Evolutionary conservation across 2,888 invertebrate genomes (phyloP).

Genomic region (Stenurella melanura): DNA sequence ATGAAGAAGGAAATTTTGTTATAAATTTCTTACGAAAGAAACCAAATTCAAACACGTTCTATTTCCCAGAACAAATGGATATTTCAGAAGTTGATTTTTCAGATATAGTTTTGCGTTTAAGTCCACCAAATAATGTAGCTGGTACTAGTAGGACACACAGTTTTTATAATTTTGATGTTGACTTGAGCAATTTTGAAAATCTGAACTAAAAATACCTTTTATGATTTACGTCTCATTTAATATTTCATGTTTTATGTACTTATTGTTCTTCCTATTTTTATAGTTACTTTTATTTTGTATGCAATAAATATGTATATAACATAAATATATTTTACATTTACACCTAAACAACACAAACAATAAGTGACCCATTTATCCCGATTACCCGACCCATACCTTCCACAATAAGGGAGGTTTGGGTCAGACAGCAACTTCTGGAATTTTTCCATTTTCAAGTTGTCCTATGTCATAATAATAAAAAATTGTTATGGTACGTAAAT

Average conservation of each 20-base stretch:
- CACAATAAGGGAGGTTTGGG: background rate
- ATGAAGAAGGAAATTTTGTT: background rate
- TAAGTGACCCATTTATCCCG: conserved; percentile 1
- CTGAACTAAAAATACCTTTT: background rate
- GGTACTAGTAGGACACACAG: background rate
- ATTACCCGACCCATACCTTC: background rate
- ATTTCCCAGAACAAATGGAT: no score
- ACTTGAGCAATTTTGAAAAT: background rate
- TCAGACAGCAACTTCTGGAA: background rate
- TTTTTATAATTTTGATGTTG: background rate
- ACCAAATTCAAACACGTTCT: background rate
- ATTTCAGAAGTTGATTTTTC: background rate
- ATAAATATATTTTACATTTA: background rate
- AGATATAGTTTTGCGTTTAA: background rate
- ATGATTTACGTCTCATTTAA: background rate
- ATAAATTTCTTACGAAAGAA: no score
- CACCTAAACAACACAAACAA: conserved; percentile 1
- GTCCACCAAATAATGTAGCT: background rate
- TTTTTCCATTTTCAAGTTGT: conserved; percentile 1
- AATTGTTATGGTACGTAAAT: background rate
- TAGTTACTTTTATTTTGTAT: background rate
- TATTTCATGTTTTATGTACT: conserved; percentile 1
- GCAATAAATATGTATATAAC: background rate
- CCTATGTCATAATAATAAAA: background rate
- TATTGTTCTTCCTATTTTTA: background rate